Base-by-base conservation (phyloP, 2,797 vertebrate species). In the Sandelia bainsii region DNA sequence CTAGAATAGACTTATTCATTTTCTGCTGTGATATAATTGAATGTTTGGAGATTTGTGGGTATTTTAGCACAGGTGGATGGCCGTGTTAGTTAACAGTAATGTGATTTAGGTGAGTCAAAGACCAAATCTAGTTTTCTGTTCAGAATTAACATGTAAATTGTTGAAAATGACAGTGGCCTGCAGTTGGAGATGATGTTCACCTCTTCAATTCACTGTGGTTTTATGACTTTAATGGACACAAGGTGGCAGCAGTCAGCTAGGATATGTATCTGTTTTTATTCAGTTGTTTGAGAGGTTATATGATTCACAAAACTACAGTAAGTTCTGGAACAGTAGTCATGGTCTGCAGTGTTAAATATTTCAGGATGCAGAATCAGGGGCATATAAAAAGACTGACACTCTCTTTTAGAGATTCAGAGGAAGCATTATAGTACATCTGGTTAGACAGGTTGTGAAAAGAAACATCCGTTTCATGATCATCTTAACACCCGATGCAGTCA, bases 221-320 rank as follows among this genome's bases (percentile, higher is more conserved):
- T 58, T 27, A 12, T 50, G 6, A 27, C 17, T 34, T 29, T 42
- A 69, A 51, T 2, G 2, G 51, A 73, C 90, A 90, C 87, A 77
- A 82, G 91, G 63, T 87, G 91, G 91, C 90, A 91, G 91, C 90
- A 89, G 8, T 69, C 82, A 84, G 79, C 84, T 72, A 57, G 58
- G 20, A 57, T 74, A 22, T 39, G 72, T 37, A 19, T 69, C 22
- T 34, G 51, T 51, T 39, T 27, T 50, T 25, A 46, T 32, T 10
- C 20, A 37, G 34, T 22, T 62, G 3, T 23, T n/a, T 19, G 40
- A 72, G 62, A 51, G 27, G 32, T 46, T 68, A 45, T 25, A 29
- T 46, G 27, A 58, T 44, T 42, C 57, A 34, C 40, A 19, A 54
- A 54, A 62, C 45, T 40, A 45, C 44, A 62, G 17, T 19, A 42